phyloP scores from a whole-genome alignment of 2,888 invertebrate genomes.

The Carterocephalus palaemon region DNA sequence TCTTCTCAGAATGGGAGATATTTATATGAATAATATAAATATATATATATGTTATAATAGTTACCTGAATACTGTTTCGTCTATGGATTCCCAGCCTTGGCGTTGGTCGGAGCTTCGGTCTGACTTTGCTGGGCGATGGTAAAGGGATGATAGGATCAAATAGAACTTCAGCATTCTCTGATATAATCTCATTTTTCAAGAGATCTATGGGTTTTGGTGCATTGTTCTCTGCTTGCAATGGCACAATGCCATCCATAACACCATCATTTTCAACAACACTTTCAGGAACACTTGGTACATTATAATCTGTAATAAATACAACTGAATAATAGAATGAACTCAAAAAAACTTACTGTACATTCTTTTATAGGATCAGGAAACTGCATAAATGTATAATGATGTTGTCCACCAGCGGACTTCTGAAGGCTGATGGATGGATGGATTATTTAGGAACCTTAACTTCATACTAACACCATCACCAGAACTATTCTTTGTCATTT shows the following conservation, averaged over 20 bases:
- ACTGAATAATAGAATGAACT: neutral
- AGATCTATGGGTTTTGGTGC: conserved; percentile 58
- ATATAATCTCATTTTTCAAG: conserved; percentile 66
- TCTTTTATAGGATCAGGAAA: too few relatives aligned
- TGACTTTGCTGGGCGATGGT: conserved; percentile 81
- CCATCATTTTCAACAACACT: conserved; percentile 45
- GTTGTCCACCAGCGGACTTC: too few relatives aligned
- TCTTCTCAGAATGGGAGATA: too few relatives aligned
- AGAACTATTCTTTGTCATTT: too few relatives aligned
- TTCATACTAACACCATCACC: too few relatives aligned
- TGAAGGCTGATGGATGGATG: too few relatives aligned
- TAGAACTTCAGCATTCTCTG: conserved; percentile 65
- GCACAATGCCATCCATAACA: conserved; percentile 67
- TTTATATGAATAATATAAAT: neutral
- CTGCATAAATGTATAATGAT: too few relatives aligned
- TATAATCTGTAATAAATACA: conserved; percentile 45
- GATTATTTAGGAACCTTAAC: too few relatives aligned
- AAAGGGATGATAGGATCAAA: conserved; percentile 75
- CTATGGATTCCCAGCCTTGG: conserved; percentile 82
- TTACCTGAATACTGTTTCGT: conserved; percentile 81
- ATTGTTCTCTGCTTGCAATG: conserved; percentile 46
- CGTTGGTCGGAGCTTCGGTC: conserved; percentile 83
- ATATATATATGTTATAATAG: neutral
- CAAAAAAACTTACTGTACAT: neutral
- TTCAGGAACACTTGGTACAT: conserved; percentile 56